Base-by-base conservation (phyloP, 2,113 vertebrate species). In the Caranx melampygus region DNA sequence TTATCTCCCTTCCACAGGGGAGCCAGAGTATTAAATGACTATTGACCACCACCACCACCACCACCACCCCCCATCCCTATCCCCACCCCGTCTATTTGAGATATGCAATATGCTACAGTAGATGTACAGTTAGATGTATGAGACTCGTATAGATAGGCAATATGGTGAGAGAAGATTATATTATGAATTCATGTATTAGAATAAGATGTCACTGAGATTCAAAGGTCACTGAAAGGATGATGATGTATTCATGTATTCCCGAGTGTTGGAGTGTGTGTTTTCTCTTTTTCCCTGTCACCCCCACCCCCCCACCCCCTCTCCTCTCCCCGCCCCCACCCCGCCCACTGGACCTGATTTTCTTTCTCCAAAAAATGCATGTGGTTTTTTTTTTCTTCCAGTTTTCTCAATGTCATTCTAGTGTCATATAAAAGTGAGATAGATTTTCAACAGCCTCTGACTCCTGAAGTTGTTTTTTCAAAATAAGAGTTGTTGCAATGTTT, bases 31-130 rank as follows among this genome's bases (percentile, higher is more conserved):
- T 78, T 68, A 74, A 71, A 85, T 76, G 47, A 84, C 33, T 85
- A 75, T 79, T 63, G 73, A 88, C 65, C 34, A 21, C 59, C n/a
- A n/a, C 59, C 34, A 40, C 70, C 58, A 34, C 40, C 44, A 26
- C 26, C n/a, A n/a, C n/a, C n/a, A n/a, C 26, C 26, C 26, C 26
- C 26, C 26, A 26, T 26, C 26, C 26, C 26, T 26, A 26, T 26
- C 26, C 26, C 59, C 55, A 59, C 60, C 60, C 47, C 15, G 62
- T 57, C 78, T 15, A 79, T 89, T 83, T 6, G 61, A 90, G 78
- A 94, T 92, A 91, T 92, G 92, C 92, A 92, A 89, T 81, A 90
- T 84, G 82, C 82, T 84, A 60, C 59, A 75, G 81, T 87, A 88
- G 78, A 88, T 87, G 87, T 90, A 86, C 78, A 87, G 82, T 84